Evolutionary conservation across 92 coral and sea anemone species (phyloP), one percentile per base, ranked within the genome.

Genomic region (Palythoa grandiflora): DNA sequence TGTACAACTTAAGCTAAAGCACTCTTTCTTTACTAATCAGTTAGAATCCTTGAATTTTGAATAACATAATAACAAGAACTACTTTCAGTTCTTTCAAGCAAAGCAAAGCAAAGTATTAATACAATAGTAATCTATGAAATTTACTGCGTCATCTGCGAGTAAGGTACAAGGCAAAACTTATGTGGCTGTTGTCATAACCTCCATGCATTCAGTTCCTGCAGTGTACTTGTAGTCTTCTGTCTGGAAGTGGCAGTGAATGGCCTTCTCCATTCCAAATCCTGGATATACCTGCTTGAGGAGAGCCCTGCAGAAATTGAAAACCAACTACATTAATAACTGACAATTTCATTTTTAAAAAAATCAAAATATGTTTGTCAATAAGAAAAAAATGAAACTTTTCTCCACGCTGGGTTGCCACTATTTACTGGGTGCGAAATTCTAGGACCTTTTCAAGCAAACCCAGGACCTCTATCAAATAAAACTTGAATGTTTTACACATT

Each of bases 251-350:
- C 92, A 89, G 39, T 72, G 86, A 40, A 60, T 84, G 80, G 54
- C 86, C 47, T 28, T 78, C 54, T 74, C 89, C 37, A 61, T n/a
- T 3, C 79, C 77, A 79, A 74, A 89, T n/a, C 83, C 92, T 38
- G 90, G 92, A 72, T 79, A 47, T 13, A 87, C 86, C 35, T 92
- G 94, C 89, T 92, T 89, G 38, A 92, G 70, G 6, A 92, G 44
- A 21, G 78, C 59, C 91, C 94, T 92, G 88, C 7, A 66, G 48
- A 66, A n/a, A n/a, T n/a, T n/a, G n/a, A n/a, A 6, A 44, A 52
- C 66, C 1, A 36, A 19, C 1, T 8, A 36, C 37, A 70, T 70
- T 70, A 13, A 59, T 59, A 14, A 59, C 65, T 1, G 16, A 17
- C 19, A 17, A 14, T 13, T 14, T 59, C 12, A 59, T 17, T 59